Base-by-base conservation (phyloP, 1,140 invertebrate genomes). In the Pseudomyrmex cubaensis region DNA sequence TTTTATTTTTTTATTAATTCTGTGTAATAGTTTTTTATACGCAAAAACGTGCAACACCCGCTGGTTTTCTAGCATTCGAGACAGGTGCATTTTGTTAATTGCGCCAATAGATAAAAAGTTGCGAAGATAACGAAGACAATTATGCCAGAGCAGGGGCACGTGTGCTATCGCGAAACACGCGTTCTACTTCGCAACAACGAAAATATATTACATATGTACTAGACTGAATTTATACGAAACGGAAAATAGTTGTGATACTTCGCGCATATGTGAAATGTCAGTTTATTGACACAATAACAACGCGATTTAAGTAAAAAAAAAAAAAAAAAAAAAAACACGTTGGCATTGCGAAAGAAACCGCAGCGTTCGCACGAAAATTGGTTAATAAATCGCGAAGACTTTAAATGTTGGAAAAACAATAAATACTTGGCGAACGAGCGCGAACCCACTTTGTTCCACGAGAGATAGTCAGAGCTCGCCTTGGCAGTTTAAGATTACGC, bases 51-150 rank as follows among this genome's bases (percentile, higher is more conserved):
- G 25, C 17, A 17, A n/a, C 52, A 46, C 9, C 2, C 9, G 69
- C 48, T 78, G 46, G 63, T 15, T 56, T 35, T 48, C 22, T 15
- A 67, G 17, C 46, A 48, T n/a, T 13, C 46, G 22, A 67, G 64
- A 66, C 52, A 57, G 35, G n/a, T 57, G 66, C 76, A 50, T 72
- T 80, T 80, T 48, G 66, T 70, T 80, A 80, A 80, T 80, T 80
- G 66, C 54, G 20, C 66, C 76, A 50, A 61, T 80, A 80, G 76
- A 80, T 70, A 80, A 80, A 80, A 50, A 35, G 12, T 35, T 4
- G 12, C 8, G 54, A 48, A 80, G 76, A 80, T 80, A 80, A 80
- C 76, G 10, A 35, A 59, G 76, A 70, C 59, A 72, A 72, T 80
- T 61, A 62, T 35, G 35, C 54, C 4, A 2, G 66, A n/a, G 54